These are phyloP conservation scores for Aegypius monachus DNA, from an alignment of 2,113 vertebrate species.

Conservation along the genomic window DNA sequence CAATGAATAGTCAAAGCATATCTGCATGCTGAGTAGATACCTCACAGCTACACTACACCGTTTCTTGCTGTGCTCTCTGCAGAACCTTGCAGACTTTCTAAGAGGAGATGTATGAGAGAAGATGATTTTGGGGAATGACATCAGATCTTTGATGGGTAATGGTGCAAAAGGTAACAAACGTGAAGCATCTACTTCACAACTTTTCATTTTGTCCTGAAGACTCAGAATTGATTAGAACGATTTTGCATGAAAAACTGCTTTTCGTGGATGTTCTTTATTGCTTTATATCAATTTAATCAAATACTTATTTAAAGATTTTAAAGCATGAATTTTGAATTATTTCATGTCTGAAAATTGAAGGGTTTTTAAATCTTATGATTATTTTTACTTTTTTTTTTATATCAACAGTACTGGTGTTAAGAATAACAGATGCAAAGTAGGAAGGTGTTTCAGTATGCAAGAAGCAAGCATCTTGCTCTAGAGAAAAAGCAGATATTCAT, in stretches of 20 bases:
- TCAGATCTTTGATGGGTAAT: background rate
- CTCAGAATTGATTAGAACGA: background rate
- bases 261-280: background rate
- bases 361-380: background rate
- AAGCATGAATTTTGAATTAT: background rate
- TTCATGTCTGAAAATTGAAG: background rate
- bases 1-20: background rate
- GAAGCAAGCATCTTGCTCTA: background rate
- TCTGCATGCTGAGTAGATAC: fast-evolving
- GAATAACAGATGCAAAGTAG: slow-evolving; percentile 40
- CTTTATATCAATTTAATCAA: background rate
- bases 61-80: background rate
- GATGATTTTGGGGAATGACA: background rate
- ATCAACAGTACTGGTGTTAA: background rate
- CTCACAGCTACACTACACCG: background rate
- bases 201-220: background rate
- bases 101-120: background rate
- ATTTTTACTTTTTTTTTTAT: background rate
- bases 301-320: background rate
- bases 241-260: background rate
- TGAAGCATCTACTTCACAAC: background rate
- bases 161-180: background rate
- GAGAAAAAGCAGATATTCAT: background rate
- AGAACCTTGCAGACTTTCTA: background rate
- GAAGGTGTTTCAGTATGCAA: slow-evolving; percentile 2